Percentiles rank a stretch among this genome's conserved stretches.
Conservation (phyloP, 2,113 vertebrate genomes). For the Mus spicilegus region DNA sequence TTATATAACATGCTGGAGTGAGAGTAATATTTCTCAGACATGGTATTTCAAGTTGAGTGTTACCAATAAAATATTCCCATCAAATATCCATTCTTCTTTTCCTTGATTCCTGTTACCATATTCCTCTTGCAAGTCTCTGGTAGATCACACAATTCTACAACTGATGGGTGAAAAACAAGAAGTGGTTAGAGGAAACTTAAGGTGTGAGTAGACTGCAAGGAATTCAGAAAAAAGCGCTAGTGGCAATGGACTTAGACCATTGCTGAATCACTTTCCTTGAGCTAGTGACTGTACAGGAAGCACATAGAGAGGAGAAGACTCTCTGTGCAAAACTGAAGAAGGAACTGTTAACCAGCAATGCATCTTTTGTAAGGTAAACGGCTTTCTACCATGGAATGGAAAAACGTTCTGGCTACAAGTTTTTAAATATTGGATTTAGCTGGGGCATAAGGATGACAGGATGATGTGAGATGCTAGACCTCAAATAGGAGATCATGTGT, state of each 20-base stretch:
- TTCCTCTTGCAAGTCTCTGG: neutral
- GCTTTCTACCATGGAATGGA: neutral
- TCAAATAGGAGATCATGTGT: neutral
- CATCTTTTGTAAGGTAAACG: conserved; percentile 22
- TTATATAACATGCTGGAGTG: conserved; percentile 21
- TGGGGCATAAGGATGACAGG: neutral
- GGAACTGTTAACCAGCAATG: neutral
- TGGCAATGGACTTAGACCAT: neutral
- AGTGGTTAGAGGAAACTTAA: neutral
- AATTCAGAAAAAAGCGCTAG: neutral
- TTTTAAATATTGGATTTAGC: neutral
- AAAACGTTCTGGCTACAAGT: neutral
- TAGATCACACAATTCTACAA: neutral
- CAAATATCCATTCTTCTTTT: conserved; percentile 28
- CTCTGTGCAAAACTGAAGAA: neutral
- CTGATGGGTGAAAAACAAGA: conserved; percentile 20
- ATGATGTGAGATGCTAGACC: neutral
- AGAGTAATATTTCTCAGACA: conserved; percentile 11
- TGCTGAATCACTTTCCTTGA: conserved; percentile 4
- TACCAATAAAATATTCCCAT: conserved; percentile 40
- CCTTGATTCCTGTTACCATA: neutral
- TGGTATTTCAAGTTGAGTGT: conserved; percentile 51
- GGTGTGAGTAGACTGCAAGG: neutral
- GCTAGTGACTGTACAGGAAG: neutral
- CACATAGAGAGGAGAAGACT: neutral